Base-by-base conservation (phyloP, 2,113 vertebrate species). In the Ochotona princeps region DNA sequence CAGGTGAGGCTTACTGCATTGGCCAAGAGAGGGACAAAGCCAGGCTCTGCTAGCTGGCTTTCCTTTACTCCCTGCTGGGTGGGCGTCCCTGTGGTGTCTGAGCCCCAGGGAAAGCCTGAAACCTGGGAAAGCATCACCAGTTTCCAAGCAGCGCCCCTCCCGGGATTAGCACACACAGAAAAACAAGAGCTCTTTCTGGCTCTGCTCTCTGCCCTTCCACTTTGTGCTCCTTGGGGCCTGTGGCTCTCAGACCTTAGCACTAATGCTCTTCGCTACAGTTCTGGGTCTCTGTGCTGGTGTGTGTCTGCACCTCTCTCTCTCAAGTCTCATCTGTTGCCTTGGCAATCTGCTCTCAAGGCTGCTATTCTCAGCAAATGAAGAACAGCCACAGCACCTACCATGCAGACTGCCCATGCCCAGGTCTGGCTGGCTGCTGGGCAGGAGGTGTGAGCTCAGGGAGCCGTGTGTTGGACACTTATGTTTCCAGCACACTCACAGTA, bases 71-170 rank as follows among this genome's bases (percentile, higher is more conserved):
- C 82, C 0, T 0, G 32, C 65, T 69, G 67, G 28, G 21, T 30
- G n/a, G 1, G 9, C 66, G n/a, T 72, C 67, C 25, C 86, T 15
- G 30, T 15, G 14, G 38, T 15, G 83, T 6, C 87, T 51, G 30
- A 78, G 72, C 15, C 9, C 70, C 76, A 13, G 0, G 1, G 28
- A 90, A 70, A 90, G 67, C 66, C 72, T 51, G 94, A 89, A 96
- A 78, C 91, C 92, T 7, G 54, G 92, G 94, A 89, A 95, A 93
- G 78, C 26, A 74, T 67, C 20, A 54, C 85, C 61, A 21, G 94
- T 89, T 70, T 87, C 72, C 10, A 74, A 57, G 89, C 65, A 72
- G 74, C 82, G 74, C 7, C 28, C 87, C 93, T 85, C 87, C 0
- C 1, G 86, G 76, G 93, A 87, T 30, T 91, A 51, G 57, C 78